These are phyloP conservation scores for Vanessa atalanta DNA, from an alignment of 1,140 invertebrate genomes.

Conservation along the genomic window DNA sequence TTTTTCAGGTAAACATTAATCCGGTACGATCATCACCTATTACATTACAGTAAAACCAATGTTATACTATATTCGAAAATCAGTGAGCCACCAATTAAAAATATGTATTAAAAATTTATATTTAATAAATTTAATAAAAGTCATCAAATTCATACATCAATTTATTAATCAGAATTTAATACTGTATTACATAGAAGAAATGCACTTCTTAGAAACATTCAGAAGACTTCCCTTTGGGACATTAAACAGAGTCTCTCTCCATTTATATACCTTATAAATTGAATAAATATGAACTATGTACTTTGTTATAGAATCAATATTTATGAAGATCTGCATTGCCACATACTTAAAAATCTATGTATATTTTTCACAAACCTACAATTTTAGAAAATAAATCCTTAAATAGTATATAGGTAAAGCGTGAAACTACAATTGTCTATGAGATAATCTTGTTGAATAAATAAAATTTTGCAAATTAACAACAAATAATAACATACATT, in stretches of 20 bases:
- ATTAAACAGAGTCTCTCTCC: slow-evolving; percentile 69
- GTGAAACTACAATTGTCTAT: slow-evolving; percentile 71
- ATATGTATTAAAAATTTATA: not conserved
- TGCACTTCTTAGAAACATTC: slow-evolving; percentile 93
- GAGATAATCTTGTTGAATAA: slow-evolving; percentile 72
- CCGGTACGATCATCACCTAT: no score
- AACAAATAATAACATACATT: slow-evolving; percentile 73
- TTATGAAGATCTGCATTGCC: slow-evolving; percentile 80
- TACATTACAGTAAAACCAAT: no score
- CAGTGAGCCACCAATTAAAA: no score
- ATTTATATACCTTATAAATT: slow-evolving; percentile 60
- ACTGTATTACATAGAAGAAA: slow-evolving; percentile 94
- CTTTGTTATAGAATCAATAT: slow-evolving; percentile 71
- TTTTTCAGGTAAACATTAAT: no score
- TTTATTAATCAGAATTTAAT: slow-evolving; percentile 86
- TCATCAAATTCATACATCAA: slow-evolving; percentile 68
- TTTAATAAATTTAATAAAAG: not conserved
- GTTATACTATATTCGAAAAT: no score
- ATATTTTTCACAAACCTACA: slow-evolving; percentile 77
- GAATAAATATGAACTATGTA: slow-evolving; percentile 74
- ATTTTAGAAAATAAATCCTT: slow-evolving; percentile 73
- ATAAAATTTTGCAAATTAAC: slow-evolving; percentile 79
- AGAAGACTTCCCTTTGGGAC: slow-evolving; percentile 86
- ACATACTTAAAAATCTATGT: slow-evolving; percentile 80
- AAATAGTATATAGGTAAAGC: slow-evolving; percentile 65